Evolutionary conservation across 2,797 vertebrate species (phyloP), one percentile per base, ranked within the genome.

Genomic region (Acanthurus leucopareius): DNA sequence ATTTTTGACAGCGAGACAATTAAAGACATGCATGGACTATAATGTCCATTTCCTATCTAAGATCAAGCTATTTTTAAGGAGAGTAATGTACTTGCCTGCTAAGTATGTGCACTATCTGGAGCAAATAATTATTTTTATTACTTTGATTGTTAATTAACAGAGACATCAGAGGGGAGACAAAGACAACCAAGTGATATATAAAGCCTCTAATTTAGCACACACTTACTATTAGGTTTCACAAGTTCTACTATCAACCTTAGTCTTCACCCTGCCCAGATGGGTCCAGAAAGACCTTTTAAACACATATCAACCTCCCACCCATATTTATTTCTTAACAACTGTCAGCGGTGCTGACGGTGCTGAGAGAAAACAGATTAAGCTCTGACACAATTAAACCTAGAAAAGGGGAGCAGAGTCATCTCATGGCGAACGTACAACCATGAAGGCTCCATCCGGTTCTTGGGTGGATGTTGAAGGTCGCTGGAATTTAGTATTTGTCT

Each of bases 71-170:
- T 4, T 14, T 9, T n/a, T 44, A 49, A 59, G 19, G 57, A 52
- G 2, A 64, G 28, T 14, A 20, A 42, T 6, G 2, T 51, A 52
- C 10, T 42, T 59, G 35, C 42, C 64, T 45, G 67, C 65, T 22
- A 73, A 42, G 3, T 61, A 38, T 22, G 45, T 69, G 25, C 54
- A 22, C 25, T 72, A 38, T 73, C 22, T 72, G 45, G 10, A 54
- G 51, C 38, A 73, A 77, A 73, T 69, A 35, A 44, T 2, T 47
- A 19, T 51, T 76, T 82, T 25, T 77, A 80, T 86, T 60, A 82
- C 72, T 78, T 42, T 28, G 4, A 28, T 28, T 28, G 4, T 28
- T 28, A 28, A 73, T 61, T 42, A 45, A 59, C 35, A 72, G 48
- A 66, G 38, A 71, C 66, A 71, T 64, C 19, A 59, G 49, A 47